These are phyloP conservation scores for Sphenopsis melanotis DNA, from an alignment of 2,797 vertebrate genomes.

Conservation along the genomic window DNA sequence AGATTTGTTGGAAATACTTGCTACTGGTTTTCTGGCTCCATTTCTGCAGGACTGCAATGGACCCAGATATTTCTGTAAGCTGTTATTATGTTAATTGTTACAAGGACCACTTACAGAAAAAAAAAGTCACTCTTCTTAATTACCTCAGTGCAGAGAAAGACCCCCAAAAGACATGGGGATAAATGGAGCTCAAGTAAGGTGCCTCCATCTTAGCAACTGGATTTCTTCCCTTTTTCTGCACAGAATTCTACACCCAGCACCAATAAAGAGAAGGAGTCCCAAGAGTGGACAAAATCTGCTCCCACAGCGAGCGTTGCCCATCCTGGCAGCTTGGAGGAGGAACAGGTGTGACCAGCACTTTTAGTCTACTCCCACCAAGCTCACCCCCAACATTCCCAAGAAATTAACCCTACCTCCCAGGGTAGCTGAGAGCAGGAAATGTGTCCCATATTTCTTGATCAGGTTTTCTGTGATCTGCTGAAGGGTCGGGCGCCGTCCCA, in stretches of 20 bases:
- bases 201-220: fast-evolving
- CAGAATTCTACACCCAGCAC: neutral
- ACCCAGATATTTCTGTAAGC: neutral
- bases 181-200: neutral
- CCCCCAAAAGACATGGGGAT: neutral
- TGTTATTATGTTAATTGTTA: neutral
- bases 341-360: neutral
- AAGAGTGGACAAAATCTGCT: fast-evolving
- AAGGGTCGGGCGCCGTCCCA: slow-evolving; percentile 89
- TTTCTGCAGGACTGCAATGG: neutral
- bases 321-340: neutral
- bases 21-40: neutral
- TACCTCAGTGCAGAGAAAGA: neutral
- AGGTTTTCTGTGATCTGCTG: slow-evolving; percentile 95
- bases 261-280: neutral
- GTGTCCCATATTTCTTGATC: slow-evolving; percentile 98
- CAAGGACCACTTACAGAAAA: neutral
- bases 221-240: neutral
- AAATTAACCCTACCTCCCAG: slow-evolving; percentile 86
- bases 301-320: fast-evolving
- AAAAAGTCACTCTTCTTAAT: neutral
- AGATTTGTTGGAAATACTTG: neutral
- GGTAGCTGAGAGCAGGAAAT: slow-evolving; percentile 94
- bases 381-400: neutral
- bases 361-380: neutral